Evolutionary conservation across 53 echinoderm and acorn worm species (phyloP).

Genomic region (Glandiceps talaboti): DNA sequence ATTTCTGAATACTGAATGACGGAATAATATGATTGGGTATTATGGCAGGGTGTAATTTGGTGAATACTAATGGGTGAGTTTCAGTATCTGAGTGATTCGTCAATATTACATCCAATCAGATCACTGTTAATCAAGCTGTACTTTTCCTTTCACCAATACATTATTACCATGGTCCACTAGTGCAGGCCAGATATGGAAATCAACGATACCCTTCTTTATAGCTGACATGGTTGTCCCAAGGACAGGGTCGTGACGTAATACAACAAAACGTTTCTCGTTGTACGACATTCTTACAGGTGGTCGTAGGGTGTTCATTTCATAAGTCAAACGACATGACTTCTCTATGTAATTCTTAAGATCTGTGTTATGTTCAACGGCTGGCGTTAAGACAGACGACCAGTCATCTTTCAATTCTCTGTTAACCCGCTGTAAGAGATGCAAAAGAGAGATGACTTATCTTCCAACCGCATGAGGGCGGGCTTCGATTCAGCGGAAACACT

Average conservation of each 20-base stretch:
- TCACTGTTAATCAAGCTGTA: too few relatives aligned
- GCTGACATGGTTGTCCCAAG: background rate
- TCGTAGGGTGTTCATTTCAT: background rate
- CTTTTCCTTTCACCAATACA: background rate
- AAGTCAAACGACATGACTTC: background rate
- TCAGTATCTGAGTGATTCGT: too few relatives aligned
- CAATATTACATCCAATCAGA: too few relatives aligned
- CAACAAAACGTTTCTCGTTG: background rate
- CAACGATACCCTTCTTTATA: background rate
- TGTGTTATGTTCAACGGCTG: background rate
- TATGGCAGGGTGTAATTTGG: too few relatives aligned
- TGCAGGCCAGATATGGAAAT: background rate
- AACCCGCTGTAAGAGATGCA: background rate
- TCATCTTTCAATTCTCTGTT: background rate
- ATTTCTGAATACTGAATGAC: too few relatives aligned
- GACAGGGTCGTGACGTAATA: background rate
- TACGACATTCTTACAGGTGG: background rate
- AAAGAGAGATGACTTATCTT: too few relatives aligned
- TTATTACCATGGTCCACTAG: background rate
- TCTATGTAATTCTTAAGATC: background rate
- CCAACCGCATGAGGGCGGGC: too few relatives aligned
- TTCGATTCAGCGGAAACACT: too few relatives aligned
- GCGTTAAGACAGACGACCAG: background rate
- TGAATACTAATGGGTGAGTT: too few relatives aligned
- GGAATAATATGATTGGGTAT: too few relatives aligned